A percentile compares a stretch with the other conserved stretches of the same genome.
Conservation (phyloP, 2,888 invertebrate genomes). For the Pilophorus perplexus region DNA sequence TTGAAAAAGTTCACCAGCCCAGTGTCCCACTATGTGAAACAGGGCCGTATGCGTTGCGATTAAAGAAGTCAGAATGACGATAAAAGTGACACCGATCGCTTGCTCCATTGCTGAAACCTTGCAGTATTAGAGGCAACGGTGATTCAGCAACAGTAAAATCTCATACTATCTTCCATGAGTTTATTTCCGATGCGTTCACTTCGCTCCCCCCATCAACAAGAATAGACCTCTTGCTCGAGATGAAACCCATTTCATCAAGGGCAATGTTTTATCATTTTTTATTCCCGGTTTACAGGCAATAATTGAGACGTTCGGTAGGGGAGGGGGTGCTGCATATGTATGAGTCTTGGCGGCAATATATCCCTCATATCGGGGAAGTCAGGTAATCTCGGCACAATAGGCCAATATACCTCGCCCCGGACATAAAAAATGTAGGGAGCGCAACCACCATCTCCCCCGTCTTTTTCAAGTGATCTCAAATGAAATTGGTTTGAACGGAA, state of each 20-base stretch:
- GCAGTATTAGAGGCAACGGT: too few relatives aligned
- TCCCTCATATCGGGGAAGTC: slow-evolving; percentile 33
- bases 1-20: too few relatives aligned
- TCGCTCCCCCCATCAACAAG: too few relatives aligned
- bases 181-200: too few relatives aligned
- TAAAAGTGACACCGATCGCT: too few relatives aligned
- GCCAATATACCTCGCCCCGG: slow-evolving; percentile 35
- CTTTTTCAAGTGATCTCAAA: slow-evolving; percentile 16
- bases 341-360: slow-evolving; percentile 23
- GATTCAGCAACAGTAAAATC: too few relatives aligned
- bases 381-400: slow-evolving; percentile 40
- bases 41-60: too few relatives aligned
- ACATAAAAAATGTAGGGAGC: slow-evolving; percentile 25
- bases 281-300: slow-evolving; percentile 32
- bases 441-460: neutral
- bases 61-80: too few relatives aligned
- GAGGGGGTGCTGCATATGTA: slow-evolving; percentile 27
- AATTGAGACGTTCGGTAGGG: slow-evolving; percentile 8
- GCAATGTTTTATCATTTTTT: slow-evolving; percentile 16
- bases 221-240: neutral
- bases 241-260: slow-evolving; percentile 2
- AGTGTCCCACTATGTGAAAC: too few relatives aligned
- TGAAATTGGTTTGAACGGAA: slow-evolving; percentile 37
- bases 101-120: too few relatives aligned
- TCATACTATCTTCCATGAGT: too few relatives aligned